Percentiles rank a stretch among this genome's conserved stretches.
Evolutionary conservation across 2,113 vertebrate genomes (phyloP).

Genomic region (Ophthalmotilapia sp.): DNA sequence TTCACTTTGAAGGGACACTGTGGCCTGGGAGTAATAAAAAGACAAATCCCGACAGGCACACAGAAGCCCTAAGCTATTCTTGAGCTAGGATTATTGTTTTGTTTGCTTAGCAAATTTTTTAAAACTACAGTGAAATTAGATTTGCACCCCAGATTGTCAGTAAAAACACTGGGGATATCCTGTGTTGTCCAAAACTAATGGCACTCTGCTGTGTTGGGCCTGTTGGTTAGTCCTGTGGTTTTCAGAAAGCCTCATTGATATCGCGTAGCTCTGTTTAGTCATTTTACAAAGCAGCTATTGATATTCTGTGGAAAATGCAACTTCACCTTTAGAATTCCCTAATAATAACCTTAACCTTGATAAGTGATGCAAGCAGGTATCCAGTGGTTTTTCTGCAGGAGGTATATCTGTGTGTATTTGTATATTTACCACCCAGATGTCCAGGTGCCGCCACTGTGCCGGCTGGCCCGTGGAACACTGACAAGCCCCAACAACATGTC

Average conservation of each 20-base stretch:
- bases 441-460: slow-evolving; percentile 51
- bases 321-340: neutral
- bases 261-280: neutral
- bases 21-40: slow-evolving; percentile 77
- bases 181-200: slow-evolving; percentile 62
- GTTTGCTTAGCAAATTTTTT: slow-evolving; percentile 84
- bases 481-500: slow-evolving; percentile 59
- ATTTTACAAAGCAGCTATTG: neutral
- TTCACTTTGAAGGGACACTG: slow-evolving; percentile 79
- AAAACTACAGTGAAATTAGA: slow-evolving; percentile 88
- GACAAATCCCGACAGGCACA: slow-evolving; percentile 71
- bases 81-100: slow-evolving; percentile 71
- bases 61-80: slow-evolving; percentile 33
- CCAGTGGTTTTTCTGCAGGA: neutral
- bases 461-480: slow-evolving; percentile 50
- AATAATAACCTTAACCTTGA: neutral
- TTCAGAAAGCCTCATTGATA: slow-evolving; percentile 51
- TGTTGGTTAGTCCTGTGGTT: slow-evolving; percentile 50
- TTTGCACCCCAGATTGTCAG: slow-evolving; percentile 76
- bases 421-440: slow-evolving; percentile 62
- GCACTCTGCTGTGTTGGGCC: slow-evolving; percentile 72
- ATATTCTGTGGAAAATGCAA: neutral
- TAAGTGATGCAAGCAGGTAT: slow-evolving; percentile 36
- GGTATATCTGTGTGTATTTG: slow-evolving; percentile 5
- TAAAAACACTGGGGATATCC: slow-evolving; percentile 64